These are phyloP conservation scores for Ailuropoda melanoleuca DNA, from an alignment of 2,113 vertebrate genomes.

Conservation along the genomic window DNA sequence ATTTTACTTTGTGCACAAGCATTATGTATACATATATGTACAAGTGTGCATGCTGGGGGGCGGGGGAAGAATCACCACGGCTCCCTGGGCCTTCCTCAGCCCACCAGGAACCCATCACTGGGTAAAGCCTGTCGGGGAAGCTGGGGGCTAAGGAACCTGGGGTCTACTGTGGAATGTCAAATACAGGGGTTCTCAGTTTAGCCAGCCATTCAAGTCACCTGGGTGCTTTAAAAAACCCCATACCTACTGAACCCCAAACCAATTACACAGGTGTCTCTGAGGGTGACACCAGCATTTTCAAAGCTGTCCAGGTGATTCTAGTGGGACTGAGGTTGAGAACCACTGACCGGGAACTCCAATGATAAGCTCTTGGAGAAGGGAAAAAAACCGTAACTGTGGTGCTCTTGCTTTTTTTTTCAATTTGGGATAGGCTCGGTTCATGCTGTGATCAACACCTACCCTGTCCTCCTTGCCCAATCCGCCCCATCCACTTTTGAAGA, in stretches of 20 bases:
- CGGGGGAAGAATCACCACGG: background rate
- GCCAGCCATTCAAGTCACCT: background rate
- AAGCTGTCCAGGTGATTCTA: background rate
- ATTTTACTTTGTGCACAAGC: background rate
- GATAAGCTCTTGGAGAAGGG: background rate
- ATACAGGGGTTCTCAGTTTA: background rate
- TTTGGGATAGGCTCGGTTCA: background rate
- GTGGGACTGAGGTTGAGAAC: background rate
- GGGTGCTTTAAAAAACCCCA: background rate
- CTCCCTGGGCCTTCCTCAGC: background rate
- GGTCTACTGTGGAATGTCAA: background rate
- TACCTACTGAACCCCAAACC: background rate
- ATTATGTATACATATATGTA: background rate
- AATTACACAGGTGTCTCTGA: background rate
- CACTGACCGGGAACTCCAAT: background rate
- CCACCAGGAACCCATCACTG: background rate
- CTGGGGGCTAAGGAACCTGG: background rate
- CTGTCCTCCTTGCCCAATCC: background rate
- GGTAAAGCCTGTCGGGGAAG: background rate
- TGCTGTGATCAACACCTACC: background rate
- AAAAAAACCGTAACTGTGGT: background rate
- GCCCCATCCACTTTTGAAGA: background rate
- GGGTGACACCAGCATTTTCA: background rate
- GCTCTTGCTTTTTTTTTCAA: background rate
- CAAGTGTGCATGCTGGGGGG: background rate